These are phyloP conservation scores for Diaperis boleti DNA, from an alignment of 2,888 invertebrate genomes.

Conservation along the genomic window DNA sequence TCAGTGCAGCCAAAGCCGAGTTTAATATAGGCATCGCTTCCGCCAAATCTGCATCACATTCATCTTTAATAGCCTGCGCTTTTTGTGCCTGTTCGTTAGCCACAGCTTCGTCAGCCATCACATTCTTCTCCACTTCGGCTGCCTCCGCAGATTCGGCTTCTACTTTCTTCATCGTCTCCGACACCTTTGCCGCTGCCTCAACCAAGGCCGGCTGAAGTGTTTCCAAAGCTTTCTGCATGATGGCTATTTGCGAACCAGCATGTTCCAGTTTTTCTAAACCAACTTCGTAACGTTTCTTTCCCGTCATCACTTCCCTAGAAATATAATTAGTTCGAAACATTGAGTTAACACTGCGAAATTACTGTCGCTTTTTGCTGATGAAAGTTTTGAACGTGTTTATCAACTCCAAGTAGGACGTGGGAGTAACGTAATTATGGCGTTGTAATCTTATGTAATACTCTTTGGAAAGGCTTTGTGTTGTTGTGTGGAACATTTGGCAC, in stretches of 20 bases:
- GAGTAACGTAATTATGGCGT: slow-evolving; percentile 90
- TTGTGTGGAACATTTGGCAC: slow-evolving; percentile 91
- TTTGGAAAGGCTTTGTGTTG: slow-evolving; percentile 79
- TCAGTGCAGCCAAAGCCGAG: slow-evolving; percentile 86
- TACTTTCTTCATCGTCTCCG: slow-evolving; percentile 86
- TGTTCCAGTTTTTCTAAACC: slow-evolving; percentile 88
- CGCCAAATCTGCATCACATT: slow-evolving; percentile 91
- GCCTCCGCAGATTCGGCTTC: slow-evolving; percentile 90
- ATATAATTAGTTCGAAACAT: neutral
- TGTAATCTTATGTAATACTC: slow-evolving; percentile 76
- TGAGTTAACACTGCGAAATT: slow-evolving; percentile 41
- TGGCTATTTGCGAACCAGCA: slow-evolving; percentile 83
- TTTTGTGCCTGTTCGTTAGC: slow-evolving; percentile 83
- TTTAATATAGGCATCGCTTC: slow-evolving; percentile 94
- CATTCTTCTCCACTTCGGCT: slow-evolving; percentile 83
- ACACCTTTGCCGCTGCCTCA: slow-evolving; percentile 88
- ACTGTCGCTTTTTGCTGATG: slow-evolving; percentile 80
- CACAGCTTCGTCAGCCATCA: slow-evolving; percentile 81
- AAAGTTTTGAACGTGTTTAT: slow-evolving; percentile 90
- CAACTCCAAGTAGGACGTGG: slow-evolving; percentile 92
- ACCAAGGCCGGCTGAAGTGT: slow-evolving; percentile 89
- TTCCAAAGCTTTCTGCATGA: slow-evolving; percentile 87
- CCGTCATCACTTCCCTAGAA: slow-evolving; percentile 71
- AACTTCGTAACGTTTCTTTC: slow-evolving; percentile 61
- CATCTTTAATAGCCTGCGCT: slow-evolving; percentile 90